Conservation (phyloP, 2,113 vertebrate species). For the Cathartes aura region DNA sequence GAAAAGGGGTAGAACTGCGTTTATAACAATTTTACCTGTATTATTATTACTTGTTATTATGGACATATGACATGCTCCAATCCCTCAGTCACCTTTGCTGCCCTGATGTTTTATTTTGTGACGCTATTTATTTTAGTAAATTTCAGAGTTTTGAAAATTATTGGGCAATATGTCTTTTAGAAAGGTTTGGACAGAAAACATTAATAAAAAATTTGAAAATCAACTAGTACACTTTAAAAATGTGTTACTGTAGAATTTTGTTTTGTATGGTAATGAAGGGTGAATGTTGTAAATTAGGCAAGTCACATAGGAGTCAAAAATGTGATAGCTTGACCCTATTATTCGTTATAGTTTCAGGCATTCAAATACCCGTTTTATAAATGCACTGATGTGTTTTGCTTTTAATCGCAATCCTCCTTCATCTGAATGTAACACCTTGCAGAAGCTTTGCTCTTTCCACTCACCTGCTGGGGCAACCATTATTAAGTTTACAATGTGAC, state of each 20-base stretch:
- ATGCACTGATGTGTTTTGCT: not conserved
- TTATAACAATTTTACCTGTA: not conserved
- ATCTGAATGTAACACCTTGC: not conserved
- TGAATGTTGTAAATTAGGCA: not conserved
- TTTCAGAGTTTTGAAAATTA: not conserved
- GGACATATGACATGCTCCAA: not conserved
- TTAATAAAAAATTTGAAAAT: not conserved
- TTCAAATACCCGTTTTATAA: not conserved
- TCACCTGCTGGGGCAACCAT: not conserved
- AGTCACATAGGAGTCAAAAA: not conserved
- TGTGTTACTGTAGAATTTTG: not conserved
- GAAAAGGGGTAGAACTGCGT: not conserved
- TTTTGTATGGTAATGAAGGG: not conserved
- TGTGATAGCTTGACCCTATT: not conserved
- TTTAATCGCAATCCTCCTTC: not conserved
- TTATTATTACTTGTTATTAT: not conserved
- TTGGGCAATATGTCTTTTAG: not conserved
- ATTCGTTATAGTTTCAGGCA: not conserved
- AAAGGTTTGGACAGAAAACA: not conserved
- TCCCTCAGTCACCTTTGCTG: not conserved
- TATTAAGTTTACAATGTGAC: slow-evolving; percentile 14
- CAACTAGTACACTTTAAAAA: not conserved
- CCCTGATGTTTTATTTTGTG: not conserved
- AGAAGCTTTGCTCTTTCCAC: slow-evolving; percentile 1
- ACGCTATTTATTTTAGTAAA: not conserved